Evolutionary conservation across 23 tunicate species (phyloP), one percentile per base, ranked within the genome.

Genomic region (Corella eumyota): DNA sequence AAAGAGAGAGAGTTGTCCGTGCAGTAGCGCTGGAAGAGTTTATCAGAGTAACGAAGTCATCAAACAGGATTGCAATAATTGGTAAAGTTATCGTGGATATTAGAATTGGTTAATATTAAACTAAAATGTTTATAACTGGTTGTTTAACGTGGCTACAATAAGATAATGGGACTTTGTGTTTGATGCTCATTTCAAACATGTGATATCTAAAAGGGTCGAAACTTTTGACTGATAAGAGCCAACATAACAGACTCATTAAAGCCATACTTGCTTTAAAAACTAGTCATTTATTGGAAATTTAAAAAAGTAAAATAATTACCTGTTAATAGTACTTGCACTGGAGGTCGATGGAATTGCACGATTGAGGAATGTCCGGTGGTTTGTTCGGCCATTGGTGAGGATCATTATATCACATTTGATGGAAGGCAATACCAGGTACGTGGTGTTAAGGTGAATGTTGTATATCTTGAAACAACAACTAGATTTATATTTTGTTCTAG

Each of bases 311-410:
- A n/a, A n/a, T n/a, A n/a, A n/a, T n/a, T n/a, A n/a, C n/a, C n/a
- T n/a, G n/a, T 19, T 59, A 5, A 25, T 57, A 85, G 96, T 66
- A 88, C 88, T 19, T 88, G 96, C 31, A 5, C 28, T 0, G 74
- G 75, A 1, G 96, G 96, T 32, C n/a, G 74, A 20, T 88, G 96
- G 96, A 34, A 73, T 6, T 88, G 96, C 81, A 88, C 96, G 3
- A 45, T 58, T 32, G 47, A 58, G 28, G 80, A 78, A 32, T 88
- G 96, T 32, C 87, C 96, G 13, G 69, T 64, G 11, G 47, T 65
- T 22, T 88, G 96, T 45, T 47, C 78, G 2, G 81, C 75, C 46
- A 73, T 88, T 11, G 96, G 96, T 3, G 96, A 88, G 68, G 88
- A 79, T 44, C 96, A 88, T 56, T 88, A 78, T 57, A 51, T 67